Conservation (phyloP, 1,140 invertebrate species). For the Drosophila miranda region DNA sequence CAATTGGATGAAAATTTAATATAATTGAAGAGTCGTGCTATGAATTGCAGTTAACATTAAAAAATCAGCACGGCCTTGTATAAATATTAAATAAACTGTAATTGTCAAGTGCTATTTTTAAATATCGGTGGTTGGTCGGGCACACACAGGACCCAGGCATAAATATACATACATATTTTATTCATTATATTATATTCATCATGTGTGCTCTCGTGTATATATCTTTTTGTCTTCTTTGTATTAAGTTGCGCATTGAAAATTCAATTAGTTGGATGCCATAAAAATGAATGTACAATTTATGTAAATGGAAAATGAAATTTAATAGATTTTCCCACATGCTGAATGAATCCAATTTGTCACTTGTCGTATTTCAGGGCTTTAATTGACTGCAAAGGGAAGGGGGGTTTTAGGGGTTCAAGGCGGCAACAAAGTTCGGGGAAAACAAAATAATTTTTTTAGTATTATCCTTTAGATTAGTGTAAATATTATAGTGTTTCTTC, state of each 20-base stretch:
- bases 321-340: constrained; percentile 15
- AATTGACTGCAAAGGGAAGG: constrained; percentile 36
- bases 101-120: constrained; percentile 66
- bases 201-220: constrained; percentile 7
- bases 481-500: constrained; percentile 15
- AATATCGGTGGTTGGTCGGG: constrained; percentile 67
- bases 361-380: constrained; percentile 15
- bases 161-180: constrained; percentile 3
- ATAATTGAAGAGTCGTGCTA: constrained; percentile 55
- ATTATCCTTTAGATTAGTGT: constrained; percentile 19
- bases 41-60: constrained; percentile 35
- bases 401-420: background rate
- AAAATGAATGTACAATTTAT: constrained; percentile 13
- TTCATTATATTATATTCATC: constrained; percentile 6
- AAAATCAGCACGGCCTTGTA: constrained; percentile 35
- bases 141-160: constrained; percentile 19
- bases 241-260: constrained; percentile 32
- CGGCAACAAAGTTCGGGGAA: background rate
- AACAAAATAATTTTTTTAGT: background rate
- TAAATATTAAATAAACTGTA: constrained; percentile 49
- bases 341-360: constrained; percentile 29
- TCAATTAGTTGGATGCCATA: constrained; percentile 35
- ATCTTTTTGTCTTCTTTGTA: constrained; percentile 14
- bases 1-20: constrained; percentile 48
- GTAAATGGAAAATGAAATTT: constrained; percentile 22